Conservation (phyloP, 2,113 vertebrate genomes). For the Galbula dea region DNA sequence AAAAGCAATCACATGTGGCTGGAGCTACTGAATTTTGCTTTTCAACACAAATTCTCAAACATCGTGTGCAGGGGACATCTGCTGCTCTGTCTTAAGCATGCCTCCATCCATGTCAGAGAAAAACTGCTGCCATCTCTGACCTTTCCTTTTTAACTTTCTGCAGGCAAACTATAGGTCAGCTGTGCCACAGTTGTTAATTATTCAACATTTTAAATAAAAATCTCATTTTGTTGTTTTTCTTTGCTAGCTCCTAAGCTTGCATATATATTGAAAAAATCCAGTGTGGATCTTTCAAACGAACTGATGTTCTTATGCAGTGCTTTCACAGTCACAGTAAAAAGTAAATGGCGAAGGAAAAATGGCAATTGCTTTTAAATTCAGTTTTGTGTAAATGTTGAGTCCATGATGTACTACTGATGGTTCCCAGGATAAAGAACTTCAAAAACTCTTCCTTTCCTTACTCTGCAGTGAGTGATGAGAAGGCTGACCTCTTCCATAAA, state of each 20-base stretch:
- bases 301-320: background rate
- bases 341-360: background rate
- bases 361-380: background rate
- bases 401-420: background rate
- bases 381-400: background rate
- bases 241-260: background rate
- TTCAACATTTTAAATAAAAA: constrained; percentile 23
- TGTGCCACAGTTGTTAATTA: constrained; percentile 14
- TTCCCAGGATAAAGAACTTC: background rate
- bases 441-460: background rate
- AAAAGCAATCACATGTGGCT: constrained; percentile 1
- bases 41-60: constrained; percentile 49
- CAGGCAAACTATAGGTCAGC: constrained; percentile 29
- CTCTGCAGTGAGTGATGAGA: background rate
- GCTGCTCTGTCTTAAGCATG: constrained; percentile 34
- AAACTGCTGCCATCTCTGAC: background rate
- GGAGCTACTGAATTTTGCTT: constrained; percentile 50
- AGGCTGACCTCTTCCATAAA: background rate
- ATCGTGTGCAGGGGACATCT: background rate
- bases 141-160: constrained; percentile 25
- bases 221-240: background rate
- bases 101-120: constrained; percentile 6
- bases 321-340: background rate
- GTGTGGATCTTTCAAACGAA: background rate
- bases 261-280: background rate